Evolutionary conservation across 2,797 vertebrate species (phyloP), one percentile per base, ranked within the genome.

Genomic region (Graptemys geographica): DNA sequence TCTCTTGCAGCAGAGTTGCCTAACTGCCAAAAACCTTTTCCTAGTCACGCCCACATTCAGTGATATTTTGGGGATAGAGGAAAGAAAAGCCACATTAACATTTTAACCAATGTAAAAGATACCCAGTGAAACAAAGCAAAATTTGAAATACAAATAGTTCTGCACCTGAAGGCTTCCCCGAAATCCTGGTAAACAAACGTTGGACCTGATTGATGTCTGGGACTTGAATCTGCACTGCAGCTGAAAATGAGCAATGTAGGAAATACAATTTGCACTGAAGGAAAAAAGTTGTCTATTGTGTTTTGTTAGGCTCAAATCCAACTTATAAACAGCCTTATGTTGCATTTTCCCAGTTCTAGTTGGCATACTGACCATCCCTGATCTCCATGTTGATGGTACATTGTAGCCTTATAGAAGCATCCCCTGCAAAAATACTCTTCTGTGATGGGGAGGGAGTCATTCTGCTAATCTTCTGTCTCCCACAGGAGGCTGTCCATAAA

Each of bases 191-290:
- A 96, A 96, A 86, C 25, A 31, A 49, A 49, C 90, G 88, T 96
- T 97, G 96, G 96, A 89, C 76, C 95, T 90, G 59, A 89, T 94
- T 95, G 95, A 95, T 95, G 96, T 96, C 96, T 97, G 96, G 95
- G 93, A 94, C 94, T 91, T 94, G 90, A 84, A 96, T 96, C 92
- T 97, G 95, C 96, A 83, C 84, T 95, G 93, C 94, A 93, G 92
- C 97, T 89, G 94, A 89, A 94, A 92, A 92, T 92, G 90, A 96
- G 93, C 96, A 96, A 86, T 11, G 69, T 76, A 92, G 13, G 84
- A 87, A 92, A 96, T 86, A 88, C 96, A 95, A 88, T 92, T 93
- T 97, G 92, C 76, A 88, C 59, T 72, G 76, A 81, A 92, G 86
- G 89, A 87, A 72, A 95, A 94, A 91, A 57, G 52, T 89, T 93